Evolutionary conservation across 2,888 invertebrate genomes (phyloP).

Genomic region (Scaptomyza cyrtandrae): DNA sequence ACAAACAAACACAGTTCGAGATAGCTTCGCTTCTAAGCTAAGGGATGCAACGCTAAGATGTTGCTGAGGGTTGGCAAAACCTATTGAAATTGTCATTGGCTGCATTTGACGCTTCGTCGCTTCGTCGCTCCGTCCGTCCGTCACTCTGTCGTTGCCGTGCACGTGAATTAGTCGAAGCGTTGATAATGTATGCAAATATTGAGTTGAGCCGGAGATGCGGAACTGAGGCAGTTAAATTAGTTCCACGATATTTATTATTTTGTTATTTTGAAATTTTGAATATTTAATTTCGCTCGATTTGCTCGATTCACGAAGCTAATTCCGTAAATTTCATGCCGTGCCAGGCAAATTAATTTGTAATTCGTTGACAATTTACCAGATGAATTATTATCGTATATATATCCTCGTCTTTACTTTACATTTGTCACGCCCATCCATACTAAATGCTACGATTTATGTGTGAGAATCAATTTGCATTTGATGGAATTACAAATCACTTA

Average conservation of each 20-base stretch:
- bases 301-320: constrained; percentile 35
- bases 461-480: constrained; percentile 59
- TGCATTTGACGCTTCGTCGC: constrained; percentile 71
- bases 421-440: constrained; percentile 43
- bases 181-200: constrained; percentile 84
- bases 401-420: not conserved
- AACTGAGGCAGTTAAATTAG: constrained; percentile 76
- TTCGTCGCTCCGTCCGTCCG: not conserved
- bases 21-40: constrained; percentile 22
- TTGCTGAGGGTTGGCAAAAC: constrained; percentile 17
- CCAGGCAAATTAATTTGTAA: constrained; percentile 82
- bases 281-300: constrained; percentile 73
- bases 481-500: not conserved
- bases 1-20: constrained; percentile 48
- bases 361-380: constrained; percentile 78
- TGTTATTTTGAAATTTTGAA: constrained; percentile 78
- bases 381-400: constrained; percentile 29
- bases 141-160: constrained; percentile 45
- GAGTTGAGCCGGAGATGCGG: constrained; percentile 48
- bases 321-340: constrained; percentile 60
- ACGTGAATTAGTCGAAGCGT: constrained; percentile 76
- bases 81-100: constrained; percentile 69
- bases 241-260: constrained; percentile 83
- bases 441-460: constrained; percentile 69
- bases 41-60: constrained; percentile 59